Percentiles rank a stretch among this genome's conserved stretches.
These are phyloP conservation scores for Enoplosus armatus DNA, from an alignment of 2,797 vertebrate genomes.

Conservation along the genomic window DNA sequence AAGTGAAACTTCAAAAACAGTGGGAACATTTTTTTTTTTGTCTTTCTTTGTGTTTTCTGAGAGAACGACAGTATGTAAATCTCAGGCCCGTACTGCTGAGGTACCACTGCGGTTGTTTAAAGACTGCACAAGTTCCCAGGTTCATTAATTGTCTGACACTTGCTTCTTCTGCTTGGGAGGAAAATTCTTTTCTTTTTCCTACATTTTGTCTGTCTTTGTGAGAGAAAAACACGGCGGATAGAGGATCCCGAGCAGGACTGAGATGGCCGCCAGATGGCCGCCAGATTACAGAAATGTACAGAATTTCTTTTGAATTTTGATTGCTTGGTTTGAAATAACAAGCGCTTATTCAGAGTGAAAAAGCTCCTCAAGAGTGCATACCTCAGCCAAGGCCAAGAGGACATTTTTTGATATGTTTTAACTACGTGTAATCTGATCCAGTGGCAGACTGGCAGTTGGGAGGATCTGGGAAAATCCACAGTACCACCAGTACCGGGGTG, in stretches of 20 bases:
- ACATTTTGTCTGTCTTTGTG: slow-evolving; percentile 12
- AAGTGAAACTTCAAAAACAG: slow-evolving; percentile 59
- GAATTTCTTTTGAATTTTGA: not conserved
- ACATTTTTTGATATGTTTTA: not conserved
- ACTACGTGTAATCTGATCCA: not conserved
- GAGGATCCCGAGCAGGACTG: not conserved
- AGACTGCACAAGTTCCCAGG: slow-evolving; percentile 25
- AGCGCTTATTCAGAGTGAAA: not conserved
- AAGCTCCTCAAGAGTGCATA: not conserved
- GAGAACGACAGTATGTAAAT: slow-evolving; percentile 29
- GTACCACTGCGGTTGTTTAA: slow-evolving; percentile 30
- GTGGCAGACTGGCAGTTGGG: not conserved
- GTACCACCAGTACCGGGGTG: no score
- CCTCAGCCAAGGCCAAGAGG: not conserved
- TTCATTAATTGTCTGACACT: slow-evolving; percentile 50
- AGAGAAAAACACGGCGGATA: not conserved
- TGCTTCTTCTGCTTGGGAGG: slow-evolving; percentile 12
- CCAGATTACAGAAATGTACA: not conserved
- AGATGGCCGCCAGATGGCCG: no score
- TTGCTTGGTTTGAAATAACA: slow-evolving; percentile 2
- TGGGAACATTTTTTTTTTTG: slow-evolving; percentile 26
- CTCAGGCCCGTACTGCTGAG: slow-evolving; percentile 3
- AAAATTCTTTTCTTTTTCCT: not conserved
- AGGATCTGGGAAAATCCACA: not conserved
- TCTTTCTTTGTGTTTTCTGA: slow-evolving; percentile 35